These are phyloP conservation scores for Pygoscelis antarcticus DNA, from an alignment of 2,113 vertebrate genomes.

Conservation along the genomic window DNA sequence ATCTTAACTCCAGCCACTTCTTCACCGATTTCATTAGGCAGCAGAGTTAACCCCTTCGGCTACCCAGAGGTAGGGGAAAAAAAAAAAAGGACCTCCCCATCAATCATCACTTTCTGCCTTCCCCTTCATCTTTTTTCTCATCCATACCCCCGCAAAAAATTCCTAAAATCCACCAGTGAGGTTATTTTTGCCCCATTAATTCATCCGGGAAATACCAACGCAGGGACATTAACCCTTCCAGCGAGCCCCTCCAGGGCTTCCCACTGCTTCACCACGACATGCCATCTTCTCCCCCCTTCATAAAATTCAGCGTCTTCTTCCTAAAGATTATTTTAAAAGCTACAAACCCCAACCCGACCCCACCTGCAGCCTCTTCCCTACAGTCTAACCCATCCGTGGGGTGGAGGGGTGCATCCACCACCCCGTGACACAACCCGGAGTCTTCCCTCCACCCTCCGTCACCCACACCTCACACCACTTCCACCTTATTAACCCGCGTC, in stretches of 20 bases:
- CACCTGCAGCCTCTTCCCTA: not conserved
- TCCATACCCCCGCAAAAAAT: not conserved
- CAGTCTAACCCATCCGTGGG: not conserved
- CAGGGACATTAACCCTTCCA: not conserved
- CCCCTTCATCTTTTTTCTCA: not conserved
- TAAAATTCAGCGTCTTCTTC: not conserved
- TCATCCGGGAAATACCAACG: not conserved
- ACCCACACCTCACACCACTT: not conserved
- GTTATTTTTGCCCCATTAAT: not conserved
- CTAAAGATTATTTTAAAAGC: not conserved
- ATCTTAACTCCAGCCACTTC: constrained; percentile 59
- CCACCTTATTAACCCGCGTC: not conserved
- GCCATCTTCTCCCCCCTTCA: not conserved
- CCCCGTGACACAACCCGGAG: accelerated
- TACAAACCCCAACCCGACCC: not conserved
- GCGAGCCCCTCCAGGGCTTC: not conserved
- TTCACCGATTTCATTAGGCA: not conserved
- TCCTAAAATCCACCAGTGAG: not conserved
- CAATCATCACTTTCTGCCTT: not conserved
- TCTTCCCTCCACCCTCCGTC: not conserved
- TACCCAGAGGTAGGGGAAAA: not conserved
- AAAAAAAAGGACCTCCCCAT: not conserved
- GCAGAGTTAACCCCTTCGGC: constrained; percentile 17
- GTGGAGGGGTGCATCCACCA: not conserved
- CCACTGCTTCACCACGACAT: not conserved